Percentiles rank a stretch among this genome's conserved stretches.
Conservation (phyloP, 2,888 invertebrate species). For the Leptinotarsa juncta region DNA sequence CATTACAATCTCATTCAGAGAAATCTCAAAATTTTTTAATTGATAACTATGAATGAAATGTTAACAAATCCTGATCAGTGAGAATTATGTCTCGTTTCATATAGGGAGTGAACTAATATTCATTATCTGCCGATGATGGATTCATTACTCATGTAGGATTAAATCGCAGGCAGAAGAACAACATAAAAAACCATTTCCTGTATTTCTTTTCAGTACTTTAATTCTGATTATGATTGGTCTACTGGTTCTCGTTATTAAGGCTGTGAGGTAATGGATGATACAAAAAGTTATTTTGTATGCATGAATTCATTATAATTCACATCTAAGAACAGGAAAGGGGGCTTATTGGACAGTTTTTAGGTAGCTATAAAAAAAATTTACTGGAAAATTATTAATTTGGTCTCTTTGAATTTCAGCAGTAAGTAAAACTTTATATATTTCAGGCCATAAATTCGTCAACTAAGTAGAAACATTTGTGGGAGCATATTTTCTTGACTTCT, state of each 20-base stretch:
- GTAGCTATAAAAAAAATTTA: too few relatives aligned
- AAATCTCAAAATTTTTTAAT: too few relatives aligned
- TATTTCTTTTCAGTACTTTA: slow-evolving; percentile 5
- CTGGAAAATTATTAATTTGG: too few relatives aligned
- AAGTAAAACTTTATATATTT: too few relatives aligned
- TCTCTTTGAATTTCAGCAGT: too few relatives aligned
- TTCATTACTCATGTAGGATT: slow-evolving; percentile 12
- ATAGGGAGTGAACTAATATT: neutral
- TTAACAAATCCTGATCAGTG: neutral
- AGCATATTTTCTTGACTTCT: too few relatives aligned
- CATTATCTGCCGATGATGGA: neutral
- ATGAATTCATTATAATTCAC: neutral
- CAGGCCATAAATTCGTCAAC: too few relatives aligned
- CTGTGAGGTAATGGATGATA: neutral
- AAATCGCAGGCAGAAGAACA: neutral
- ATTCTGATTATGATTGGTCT: slow-evolving; percentile 9
- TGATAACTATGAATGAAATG: too few relatives aligned
- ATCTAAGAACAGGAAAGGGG: neutral
- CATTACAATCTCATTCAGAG: too few relatives aligned
- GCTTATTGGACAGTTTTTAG: neutral
- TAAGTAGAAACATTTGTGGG: too few relatives aligned
- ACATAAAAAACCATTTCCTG: slow-evolving; percentile 18
- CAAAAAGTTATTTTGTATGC: neutral
- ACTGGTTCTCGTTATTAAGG: slow-evolving; percentile 17
- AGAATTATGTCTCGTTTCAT: neutral